Conservation (phyloP, 2,113 vertebrate species). For the Gallinago undulata region DNA sequence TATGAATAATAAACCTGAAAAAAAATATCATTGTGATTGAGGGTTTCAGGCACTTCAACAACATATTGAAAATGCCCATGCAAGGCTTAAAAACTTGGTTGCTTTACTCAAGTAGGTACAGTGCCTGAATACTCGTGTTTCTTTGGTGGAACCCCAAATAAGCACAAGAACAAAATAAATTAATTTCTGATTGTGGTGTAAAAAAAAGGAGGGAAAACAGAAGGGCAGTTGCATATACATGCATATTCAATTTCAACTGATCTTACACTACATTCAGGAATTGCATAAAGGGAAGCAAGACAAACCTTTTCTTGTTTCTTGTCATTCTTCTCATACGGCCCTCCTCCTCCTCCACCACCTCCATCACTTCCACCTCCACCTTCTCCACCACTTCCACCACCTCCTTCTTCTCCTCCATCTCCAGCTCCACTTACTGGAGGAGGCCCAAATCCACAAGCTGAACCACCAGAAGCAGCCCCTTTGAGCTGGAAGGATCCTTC, state of each 20-base stretch:
- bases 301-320: constrained; percentile 87
- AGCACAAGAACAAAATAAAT: background rate
- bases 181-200: background rate
- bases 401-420: constrained; percentile 76
- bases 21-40: background rate
- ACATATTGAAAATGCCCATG: background rate
- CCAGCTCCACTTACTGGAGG: constrained; percentile 66
- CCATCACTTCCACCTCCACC: constrained; percentile 73
- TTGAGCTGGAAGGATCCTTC: constrained; percentile 82
- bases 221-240: background rate
- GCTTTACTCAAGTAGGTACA: background rate
- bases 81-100: background rate
- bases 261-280: background rate
- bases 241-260: background rate
- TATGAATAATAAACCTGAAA: background rate
- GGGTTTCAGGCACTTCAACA: background rate
- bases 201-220: background rate
- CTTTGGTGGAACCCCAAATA: background rate
- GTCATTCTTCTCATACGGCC: constrained; percentile 89
- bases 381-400: constrained; percentile 72
- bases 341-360: constrained; percentile 73
- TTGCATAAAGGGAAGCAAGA: background rate
- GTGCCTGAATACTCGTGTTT: background rate
- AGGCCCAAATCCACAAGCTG: constrained; percentile 72
- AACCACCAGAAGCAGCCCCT: constrained; percentile 72